Percentiles rank a stretch among this genome's conserved stretches.
Conservation (phyloP, 2,888 invertebrate genomes). For the Petrophora chlorosata region DNA sequence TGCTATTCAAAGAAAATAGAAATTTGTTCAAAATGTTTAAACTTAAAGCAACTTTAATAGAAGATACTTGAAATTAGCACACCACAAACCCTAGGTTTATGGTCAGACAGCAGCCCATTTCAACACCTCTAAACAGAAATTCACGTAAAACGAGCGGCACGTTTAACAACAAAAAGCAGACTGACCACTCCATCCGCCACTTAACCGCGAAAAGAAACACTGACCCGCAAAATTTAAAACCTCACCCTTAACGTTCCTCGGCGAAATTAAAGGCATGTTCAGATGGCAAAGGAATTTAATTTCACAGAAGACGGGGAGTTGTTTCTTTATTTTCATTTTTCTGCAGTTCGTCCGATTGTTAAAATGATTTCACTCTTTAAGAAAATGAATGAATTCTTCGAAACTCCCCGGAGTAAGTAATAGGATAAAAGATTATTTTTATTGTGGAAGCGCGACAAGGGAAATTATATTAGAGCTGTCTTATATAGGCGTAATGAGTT, state of each 20-base stretch:
- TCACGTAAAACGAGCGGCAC: too few species aligned
- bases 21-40: too few species aligned
- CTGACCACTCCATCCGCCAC: not conserved
- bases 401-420: constrained; percentile 15
- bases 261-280: constrained; percentile 18
- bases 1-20: too few species aligned
- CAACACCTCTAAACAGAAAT: not conserved
- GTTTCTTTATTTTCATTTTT: constrained; percentile 22
- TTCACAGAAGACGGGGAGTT: constrained; percentile 21
- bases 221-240: constrained; percentile 13
- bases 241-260: not conserved
- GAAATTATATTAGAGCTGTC: constrained; percentile 10
- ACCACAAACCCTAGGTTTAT: too few species aligned
- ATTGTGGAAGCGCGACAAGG: constrained; percentile 9
- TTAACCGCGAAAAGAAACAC: not conserved
- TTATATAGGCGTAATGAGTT: too few species aligned
- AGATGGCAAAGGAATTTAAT: constrained; percentile 26
- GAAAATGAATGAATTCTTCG: constrained; percentile 24
- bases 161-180: too few species aligned
- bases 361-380: constrained; percentile 22
- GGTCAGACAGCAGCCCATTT: not conserved
- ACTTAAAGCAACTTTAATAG: too few species aligned
- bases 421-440: constrained; percentile 23
- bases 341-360: constrained; percentile 19
- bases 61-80: too few species aligned